Base-by-base conservation (phyloP, 2,888 invertebrate genomes). In the Furcula furcula region DNA sequence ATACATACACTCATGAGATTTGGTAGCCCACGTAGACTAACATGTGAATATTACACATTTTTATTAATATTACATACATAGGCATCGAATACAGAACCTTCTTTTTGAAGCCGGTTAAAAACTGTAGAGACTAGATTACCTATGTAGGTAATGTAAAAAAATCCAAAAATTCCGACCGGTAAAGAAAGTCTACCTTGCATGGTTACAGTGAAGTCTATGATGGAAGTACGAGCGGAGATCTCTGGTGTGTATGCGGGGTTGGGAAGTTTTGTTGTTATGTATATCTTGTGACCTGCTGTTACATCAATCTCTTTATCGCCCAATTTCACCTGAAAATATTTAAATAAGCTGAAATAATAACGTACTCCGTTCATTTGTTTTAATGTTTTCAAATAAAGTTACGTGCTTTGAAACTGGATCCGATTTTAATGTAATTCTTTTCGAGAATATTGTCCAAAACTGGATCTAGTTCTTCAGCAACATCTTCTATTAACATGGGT, bases 171-270 rank as follows among this genome's bases (percentile, higher is more conserved):
- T n/a, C n/a, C n/a, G n/a, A n/a, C n/a, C n/a, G n/a, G n/a, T n/a
- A n/a, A n/a, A n/a, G n/a, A n/a, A n/a, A n/a, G n/a, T n/a, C 21
- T n/a, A 87, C 94, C 97, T 89, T 94, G 95, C 92, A 95, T 94
- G 0, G 97, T 97, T 1, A 97, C 97, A 21, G 97, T 96, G 63
- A 97, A 97, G 75, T 97, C 97, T 49, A 97, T 97, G 26, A 97
- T 93, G 5, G 95, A 94, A 6, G 95, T 94, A 37, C 95, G 89
- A 12, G 97, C 97, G 42, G 93, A 95, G 45, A 96, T 90, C 85
- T 97, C 97, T 1, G 97, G 97, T 0, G 96, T 94, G 65, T 96
- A 97, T 0, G 92, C 91, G 2, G 97, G 97, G 82, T 97, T 97
- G 0, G 96, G 94, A 20, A 97, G 76, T 74, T 96, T 96, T 0